Conservation (phyloP, 2,888 invertebrate species). For the Lycocerus yunnanus region DNA sequence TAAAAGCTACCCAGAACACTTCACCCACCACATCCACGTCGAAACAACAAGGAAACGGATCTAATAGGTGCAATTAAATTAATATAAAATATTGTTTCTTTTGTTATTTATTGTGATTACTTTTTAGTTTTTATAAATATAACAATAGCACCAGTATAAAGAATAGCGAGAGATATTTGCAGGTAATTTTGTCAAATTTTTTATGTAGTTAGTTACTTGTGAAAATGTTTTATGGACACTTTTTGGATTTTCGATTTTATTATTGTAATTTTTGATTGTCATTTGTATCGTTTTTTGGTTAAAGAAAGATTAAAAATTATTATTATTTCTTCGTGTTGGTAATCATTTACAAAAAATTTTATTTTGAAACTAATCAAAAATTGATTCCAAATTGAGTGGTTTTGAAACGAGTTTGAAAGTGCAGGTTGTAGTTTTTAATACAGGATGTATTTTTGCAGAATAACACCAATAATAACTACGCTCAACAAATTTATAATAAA, state of each 20-base stretch:
- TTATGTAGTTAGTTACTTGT: not conserved
- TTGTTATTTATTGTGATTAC: slow-evolving; percentile 22
- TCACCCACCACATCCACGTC: slow-evolving; percentile 8
- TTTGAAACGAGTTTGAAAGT: too few species aligned
- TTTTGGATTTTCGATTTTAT: not conserved
- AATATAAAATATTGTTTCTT: slow-evolving; percentile 3
- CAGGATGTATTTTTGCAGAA: slow-evolving; percentile 36
- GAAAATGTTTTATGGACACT: not conserved
- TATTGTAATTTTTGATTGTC: not conserved
- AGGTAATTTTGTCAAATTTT: slow-evolving; percentile 33
- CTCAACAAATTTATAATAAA: slow-evolving; percentile 39
- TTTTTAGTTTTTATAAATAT: slow-evolving; percentile 39
- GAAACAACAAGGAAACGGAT: slow-evolving; percentile 42
- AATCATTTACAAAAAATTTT: not conserved
- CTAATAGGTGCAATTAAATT: slow-evolving; percentile 50
- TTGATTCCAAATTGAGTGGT: not conserved
- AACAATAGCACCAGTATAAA: slow-evolving; percentile 33
- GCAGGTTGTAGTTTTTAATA: not conserved
- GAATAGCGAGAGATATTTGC: slow-evolving; percentile 39
- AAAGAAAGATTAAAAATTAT: not conserved
- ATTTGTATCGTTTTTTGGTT: not conserved
- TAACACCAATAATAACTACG: slow-evolving; percentile 42
- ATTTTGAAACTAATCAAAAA: not conserved
- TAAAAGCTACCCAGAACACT: slow-evolving; percentile 38
- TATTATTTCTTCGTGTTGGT: not conserved